Evolutionary conservation across 2,888 invertebrate species (phyloP).

Genomic region (Tenthredo scrophulariae): DNA sequence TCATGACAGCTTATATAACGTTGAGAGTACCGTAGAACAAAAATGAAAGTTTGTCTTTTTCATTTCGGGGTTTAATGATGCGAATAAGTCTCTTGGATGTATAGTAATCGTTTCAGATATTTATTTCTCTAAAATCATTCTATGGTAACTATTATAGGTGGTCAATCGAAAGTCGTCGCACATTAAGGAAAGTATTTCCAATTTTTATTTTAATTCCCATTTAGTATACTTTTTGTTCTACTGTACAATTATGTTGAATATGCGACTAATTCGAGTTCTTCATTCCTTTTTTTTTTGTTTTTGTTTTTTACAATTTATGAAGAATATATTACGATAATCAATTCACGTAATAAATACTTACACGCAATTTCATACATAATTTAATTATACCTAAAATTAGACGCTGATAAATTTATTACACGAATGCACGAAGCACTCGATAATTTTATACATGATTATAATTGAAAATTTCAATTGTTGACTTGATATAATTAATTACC

Average conservation of each 20-base stretch:
- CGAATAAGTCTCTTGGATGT: neutral
- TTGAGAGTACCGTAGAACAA: neutral
- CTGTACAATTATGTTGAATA: neutral
- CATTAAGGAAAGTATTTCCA: neutral
- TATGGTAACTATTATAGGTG: neutral
- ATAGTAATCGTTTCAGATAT: neutral
- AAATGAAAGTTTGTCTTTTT: neutral
- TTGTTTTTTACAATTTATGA: slow-evolving; percentile 8
- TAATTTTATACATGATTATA: slow-evolving; percentile 11
- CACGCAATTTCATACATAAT: neutral
- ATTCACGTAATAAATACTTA: slow-evolving; percentile 33
- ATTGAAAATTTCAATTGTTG: slow-evolving; percentile 27
- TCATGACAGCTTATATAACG: slow-evolving; percentile 21
- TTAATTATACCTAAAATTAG: neutral
- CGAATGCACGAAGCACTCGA: slow-evolving; percentile 26
- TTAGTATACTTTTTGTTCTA: slow-evolving; percentile 11
- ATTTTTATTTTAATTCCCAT: neutral
- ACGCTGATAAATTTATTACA: neutral
- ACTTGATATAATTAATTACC: slow-evolving; percentile 23
- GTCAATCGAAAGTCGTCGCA: neutral
- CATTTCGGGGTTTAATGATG: neutral
- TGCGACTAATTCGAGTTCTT: slow-evolving; percentile 11
- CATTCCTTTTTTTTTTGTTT: neutral
- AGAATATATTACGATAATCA: slow-evolving; percentile 17
- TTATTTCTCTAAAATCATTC: neutral